Evolutionary conservation across 2,113 vertebrate species (phyloP).

Genomic region (Propithecus coquereli): DNA sequence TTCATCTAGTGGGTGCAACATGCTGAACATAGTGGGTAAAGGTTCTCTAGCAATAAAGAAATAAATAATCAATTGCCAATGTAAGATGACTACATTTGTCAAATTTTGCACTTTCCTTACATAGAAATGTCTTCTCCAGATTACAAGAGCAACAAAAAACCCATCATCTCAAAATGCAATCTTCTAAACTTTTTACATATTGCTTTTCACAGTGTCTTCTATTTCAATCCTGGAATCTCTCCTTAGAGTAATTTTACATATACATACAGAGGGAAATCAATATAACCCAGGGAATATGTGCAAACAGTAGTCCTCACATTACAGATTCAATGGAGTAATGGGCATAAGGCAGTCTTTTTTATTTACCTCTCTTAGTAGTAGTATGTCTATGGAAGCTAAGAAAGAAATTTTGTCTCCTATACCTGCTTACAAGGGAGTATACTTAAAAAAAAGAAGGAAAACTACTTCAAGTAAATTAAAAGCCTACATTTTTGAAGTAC

Average conservation of each 20-base stretch:
- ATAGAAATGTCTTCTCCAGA: background rate
- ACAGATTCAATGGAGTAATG: background rate
- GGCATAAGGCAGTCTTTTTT: background rate
- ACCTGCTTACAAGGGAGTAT: background rate
- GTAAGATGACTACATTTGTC: background rate
- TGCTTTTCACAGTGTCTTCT: background rate
- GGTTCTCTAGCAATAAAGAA: constrained; percentile 87
- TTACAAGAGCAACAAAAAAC: background rate
- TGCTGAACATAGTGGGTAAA: constrained; percentile 96
- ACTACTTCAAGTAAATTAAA: background rate
- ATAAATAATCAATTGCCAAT: background rate
- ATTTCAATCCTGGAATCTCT: background rate
- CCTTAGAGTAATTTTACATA: background rate
- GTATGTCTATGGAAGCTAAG: background rate
- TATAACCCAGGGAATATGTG: background rate
- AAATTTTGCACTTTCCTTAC: background rate
- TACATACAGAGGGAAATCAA: background rate
- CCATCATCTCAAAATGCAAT: background rate
- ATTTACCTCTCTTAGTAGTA: background rate
- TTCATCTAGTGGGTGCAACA: constrained; percentile 97
- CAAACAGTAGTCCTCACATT: background rate
- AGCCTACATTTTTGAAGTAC: background rate
- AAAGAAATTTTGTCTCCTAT: background rate
- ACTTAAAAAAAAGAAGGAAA: background rate
- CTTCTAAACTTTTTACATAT: background rate